Conservation (phyloP, 2,888 invertebrate genomes). For the Hermaeophaga mercurialis region DNA sequence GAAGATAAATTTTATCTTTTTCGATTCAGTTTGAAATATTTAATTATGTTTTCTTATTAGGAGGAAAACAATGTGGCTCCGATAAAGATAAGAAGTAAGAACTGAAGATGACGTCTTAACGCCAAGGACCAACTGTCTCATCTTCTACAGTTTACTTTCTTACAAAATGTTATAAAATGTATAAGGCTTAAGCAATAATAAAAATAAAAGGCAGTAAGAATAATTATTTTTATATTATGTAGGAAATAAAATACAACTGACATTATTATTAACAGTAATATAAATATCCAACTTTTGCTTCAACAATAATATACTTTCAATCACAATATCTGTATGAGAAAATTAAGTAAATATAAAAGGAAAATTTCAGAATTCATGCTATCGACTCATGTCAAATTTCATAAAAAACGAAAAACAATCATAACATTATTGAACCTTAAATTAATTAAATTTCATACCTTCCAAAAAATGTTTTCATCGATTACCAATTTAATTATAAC, state of each 20-base stretch:
- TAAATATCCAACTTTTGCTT: slow-evolving; percentile 51
- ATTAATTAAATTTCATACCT: no score
- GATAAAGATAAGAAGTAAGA: slow-evolving; percentile 6
- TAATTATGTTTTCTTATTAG: no score
- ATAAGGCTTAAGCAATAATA: slow-evolving; percentile 1
- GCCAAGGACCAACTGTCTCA: not conserved
- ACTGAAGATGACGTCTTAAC: not conserved
- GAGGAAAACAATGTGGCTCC: not conserved
- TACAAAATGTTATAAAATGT: not conserved
- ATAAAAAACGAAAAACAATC: no score
- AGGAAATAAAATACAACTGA: slow-evolving; percentile 55
- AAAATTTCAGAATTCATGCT: no score
- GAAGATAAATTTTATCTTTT: no score
- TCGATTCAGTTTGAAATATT: no score
- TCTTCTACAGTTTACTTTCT: not conserved
- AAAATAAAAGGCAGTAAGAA: slow-evolving; percentile 2
- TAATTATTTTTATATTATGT: slow-evolving; percentile 24
- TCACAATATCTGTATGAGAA: slow-evolving; percentile 37
- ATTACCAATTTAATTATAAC: no score
- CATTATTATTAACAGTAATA: slow-evolving; percentile 51
- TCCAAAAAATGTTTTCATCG: no score
- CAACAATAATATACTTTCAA: slow-evolving; percentile 45
- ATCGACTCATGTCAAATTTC: no score
- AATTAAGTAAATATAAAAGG: slow-evolving; percentile 30
- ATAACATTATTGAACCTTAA: no score